phyloP scores from a whole-genome alignment of 2,113 vertebrate genomes.

The Willisornis vidua region DNA sequence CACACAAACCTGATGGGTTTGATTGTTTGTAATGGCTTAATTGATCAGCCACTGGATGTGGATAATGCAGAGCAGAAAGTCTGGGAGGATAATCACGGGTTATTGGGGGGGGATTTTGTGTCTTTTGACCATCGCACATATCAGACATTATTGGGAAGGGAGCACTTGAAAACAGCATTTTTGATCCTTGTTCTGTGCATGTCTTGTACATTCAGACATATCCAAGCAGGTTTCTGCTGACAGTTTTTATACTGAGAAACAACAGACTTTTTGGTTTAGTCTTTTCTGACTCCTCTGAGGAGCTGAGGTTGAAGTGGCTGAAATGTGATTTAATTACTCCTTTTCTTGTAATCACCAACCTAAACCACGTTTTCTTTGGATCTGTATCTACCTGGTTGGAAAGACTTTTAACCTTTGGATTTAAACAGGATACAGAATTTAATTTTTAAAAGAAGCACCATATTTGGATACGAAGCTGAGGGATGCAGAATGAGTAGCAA shows the following conservation, averaged over 20 bases:
- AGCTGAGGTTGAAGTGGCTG: not conserved
- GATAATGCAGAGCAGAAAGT: not conserved
- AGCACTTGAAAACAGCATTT: not conserved
- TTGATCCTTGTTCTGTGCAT: not conserved
- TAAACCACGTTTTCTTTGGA: not conserved
- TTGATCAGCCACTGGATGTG: not conserved
- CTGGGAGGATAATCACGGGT: not conserved
- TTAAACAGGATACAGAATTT: not conserved
- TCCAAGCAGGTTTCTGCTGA: not conserved
- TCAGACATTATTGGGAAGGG: not conserved
- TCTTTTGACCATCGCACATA: not conserved
- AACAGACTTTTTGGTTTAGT: not conserved
- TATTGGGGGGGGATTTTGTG: not conserved
- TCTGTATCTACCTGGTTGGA: not conserved
- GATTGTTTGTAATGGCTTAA: not conserved
- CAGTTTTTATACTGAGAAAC: not conserved
- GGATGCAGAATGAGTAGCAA: not conserved
- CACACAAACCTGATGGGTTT: conserved; percentile 52
- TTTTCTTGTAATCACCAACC: not conserved
- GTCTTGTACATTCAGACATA: not conserved
- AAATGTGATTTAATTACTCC: not conserved
- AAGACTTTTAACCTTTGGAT: not conserved
- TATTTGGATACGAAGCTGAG: not conserved
- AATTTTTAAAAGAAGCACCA: not conserved
- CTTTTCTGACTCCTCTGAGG: not conserved